Conservation (phyloP, 2,888 invertebrate genomes). For the Clanis bilineata region DNA sequence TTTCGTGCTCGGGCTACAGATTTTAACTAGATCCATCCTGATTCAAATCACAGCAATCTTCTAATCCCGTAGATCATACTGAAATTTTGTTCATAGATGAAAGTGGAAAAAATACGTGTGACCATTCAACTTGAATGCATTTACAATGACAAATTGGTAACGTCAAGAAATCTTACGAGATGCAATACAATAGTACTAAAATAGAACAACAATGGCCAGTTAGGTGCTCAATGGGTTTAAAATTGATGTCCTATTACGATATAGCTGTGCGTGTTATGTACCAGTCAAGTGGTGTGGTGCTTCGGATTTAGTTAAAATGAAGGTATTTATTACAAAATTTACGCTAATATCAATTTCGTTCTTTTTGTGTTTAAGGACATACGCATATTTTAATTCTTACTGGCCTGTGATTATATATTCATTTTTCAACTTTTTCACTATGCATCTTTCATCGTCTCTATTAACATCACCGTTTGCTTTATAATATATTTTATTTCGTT, state of each 20-base stretch:
- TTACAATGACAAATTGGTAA: background rate
- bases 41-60: too few species aligned
- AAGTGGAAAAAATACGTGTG: background rate
- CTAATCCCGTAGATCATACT: background rate
- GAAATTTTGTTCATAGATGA: background rate
- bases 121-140: background rate
- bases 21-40: too few species aligned
- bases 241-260: slow-evolving; percentile 2
- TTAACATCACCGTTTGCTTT: too few species aligned
- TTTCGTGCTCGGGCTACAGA: too few species aligned
- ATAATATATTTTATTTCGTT: too few species aligned
- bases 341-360: background rate
- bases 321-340: background rate
- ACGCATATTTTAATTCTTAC: too few species aligned
- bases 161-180: background rate
- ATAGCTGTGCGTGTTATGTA: background rate
- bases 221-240: slow-evolving; percentile 1
- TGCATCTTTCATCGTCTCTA: too few species aligned
- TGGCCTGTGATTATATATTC: background rate
- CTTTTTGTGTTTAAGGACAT: background rate
- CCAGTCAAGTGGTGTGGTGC: background rate
- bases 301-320: background rate
- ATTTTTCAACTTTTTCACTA: too few species aligned
- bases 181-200: slow-evolving; percentile 5
- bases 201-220: slow-evolving; percentile 9